Evolutionary conservation across 2,888 invertebrate genomes (phyloP), one percentile per base, ranked within the genome.

Genomic region (Leistus spinibarbis): DNA sequence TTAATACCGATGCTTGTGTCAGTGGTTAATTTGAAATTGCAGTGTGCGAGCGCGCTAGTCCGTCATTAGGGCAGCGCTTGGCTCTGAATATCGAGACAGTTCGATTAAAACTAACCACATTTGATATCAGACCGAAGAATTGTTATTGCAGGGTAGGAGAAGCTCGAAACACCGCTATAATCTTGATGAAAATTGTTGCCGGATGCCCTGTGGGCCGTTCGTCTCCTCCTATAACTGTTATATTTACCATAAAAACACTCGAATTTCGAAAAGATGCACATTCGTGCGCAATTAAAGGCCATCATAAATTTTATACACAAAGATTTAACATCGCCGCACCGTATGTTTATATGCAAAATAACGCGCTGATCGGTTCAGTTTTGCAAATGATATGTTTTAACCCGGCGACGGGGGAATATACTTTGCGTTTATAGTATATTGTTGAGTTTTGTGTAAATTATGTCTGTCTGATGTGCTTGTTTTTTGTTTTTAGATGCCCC

Each of bases 401-500:
- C 9, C 19, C 10, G 56, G 54, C 53, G 60, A n/a, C 19, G 22
- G 56, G 54, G 60, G 60, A 60, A 22, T 19, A 19, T 10, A 22
- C 17, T 13, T 40, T 40, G 7, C 7, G 27, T 9, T 27, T 40
- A 40, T 40, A 40, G 5, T 40, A 40, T 40, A 40, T 40, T 16
- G 60, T 22, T 60, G 19, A 60, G 20, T 22, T 60, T 20, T 60
- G 13, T 20, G 60, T 60, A 60, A 60, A 60, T 60, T 60, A 60
- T 60, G 60, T 60, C 17, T 60, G 60, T 19, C 0, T 40, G 40
- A 40, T 40, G 40, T 10, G 40, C 10, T 40, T 40, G 40, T 40
- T 40, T 24, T 17, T 64, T 64, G 17, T 10, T 13, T n/a, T n/a
- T 64, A 76, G 73, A 94, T 94, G 94, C 90, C 94, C 81, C 95